Evolutionary conservation across 2,888 invertebrate species (phyloP), one percentile per base, ranked within the genome.

Genomic region (Heterodera filipjevi): DNA sequence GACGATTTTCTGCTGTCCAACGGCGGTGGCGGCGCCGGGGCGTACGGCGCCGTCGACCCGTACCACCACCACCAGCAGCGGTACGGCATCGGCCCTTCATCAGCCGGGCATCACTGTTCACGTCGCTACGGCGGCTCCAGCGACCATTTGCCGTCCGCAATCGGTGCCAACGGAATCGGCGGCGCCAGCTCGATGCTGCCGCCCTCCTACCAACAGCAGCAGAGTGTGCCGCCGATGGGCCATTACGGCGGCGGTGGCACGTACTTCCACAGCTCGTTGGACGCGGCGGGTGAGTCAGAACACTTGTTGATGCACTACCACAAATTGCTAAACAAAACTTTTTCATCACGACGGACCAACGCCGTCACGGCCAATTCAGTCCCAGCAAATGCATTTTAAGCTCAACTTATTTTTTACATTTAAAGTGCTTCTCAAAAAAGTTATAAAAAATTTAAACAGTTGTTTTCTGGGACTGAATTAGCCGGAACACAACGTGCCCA

Each of bases 61-160:
- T 44, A 64, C 66, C 2, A 33, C 64, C 44, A 33, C 33, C n/a
- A 44, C 64, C 27, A 32, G 35, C 68, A 68, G 19, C 68, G 68
- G 32, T 35, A 8, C 16, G 33, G 32, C 68, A 16, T 14, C 33
- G 49, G 33, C 64, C 33, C 30, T 30, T 27, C 64, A 1, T 39
- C 39, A 0, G 14, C 33, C 16, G 14, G 14, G 3, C 33, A 27
- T 14, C 3, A 33, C 22, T 10, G 33, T 16, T 22, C 75, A 30
- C 75, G 73, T 33, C 75, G 75, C 16, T 75, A 64, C 68, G 75
- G 64, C 44, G 75, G 75, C 33, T 75, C 75, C 27, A 53, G 53
- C 46, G 75, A 75, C 46, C 64, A 59, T 64, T 16, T 66, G 66
- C 30, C 66, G 66, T 27, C 66, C 14, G 27, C 66, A 27, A 8